These are phyloP conservation scores for Noctua fimbriata DNA, from an alignment of 2,888 invertebrate genomes.

Conservation along the genomic window DNA sequence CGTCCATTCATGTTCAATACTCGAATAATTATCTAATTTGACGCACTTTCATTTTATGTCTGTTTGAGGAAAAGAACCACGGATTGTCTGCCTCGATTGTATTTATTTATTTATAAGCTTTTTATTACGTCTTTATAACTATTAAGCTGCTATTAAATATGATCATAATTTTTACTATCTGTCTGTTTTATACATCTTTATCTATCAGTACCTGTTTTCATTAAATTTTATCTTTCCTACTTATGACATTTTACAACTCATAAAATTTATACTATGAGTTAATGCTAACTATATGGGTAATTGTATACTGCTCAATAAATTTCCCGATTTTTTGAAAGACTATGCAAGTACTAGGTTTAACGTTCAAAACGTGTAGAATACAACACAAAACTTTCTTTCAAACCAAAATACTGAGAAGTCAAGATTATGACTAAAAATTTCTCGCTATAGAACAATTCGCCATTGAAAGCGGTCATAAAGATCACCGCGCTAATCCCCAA, in stretches of 20 bases:
- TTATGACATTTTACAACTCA: background rate
- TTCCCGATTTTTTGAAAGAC: constrained; percentile 1
- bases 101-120: constrained; percentile 5
- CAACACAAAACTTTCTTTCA: constrained; percentile 68
- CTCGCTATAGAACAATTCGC: constrained; percentile 79
- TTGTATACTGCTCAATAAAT: constrained; percentile 27
- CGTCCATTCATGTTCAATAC: constrained; percentile 32
- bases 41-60: constrained; percentile 56
- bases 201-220: background rate
- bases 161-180: constrained; percentile 4
- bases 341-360: constrained; percentile 48
- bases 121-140: constrained; percentile 24
- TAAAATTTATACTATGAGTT: background rate
- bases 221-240: background rate
- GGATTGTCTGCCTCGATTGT: constrained; percentile 10
- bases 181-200: constrained; percentile 1
- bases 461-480: constrained; percentile 82
- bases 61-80: constrained; percentile 29
- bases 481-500: constrained; percentile 80
- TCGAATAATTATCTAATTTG: constrained; percentile 60
- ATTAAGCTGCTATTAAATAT: constrained; percentile 20
- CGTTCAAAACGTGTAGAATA: constrained; percentile 70
- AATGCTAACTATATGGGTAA: background rate
- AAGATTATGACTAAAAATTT: constrained; percentile 71
- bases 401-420: constrained; percentile 73